These are phyloP conservation scores for Cirrhinus mrigala DNA, from an alignment of 2,797 vertebrate species.

Conservation along the genomic window DNA sequence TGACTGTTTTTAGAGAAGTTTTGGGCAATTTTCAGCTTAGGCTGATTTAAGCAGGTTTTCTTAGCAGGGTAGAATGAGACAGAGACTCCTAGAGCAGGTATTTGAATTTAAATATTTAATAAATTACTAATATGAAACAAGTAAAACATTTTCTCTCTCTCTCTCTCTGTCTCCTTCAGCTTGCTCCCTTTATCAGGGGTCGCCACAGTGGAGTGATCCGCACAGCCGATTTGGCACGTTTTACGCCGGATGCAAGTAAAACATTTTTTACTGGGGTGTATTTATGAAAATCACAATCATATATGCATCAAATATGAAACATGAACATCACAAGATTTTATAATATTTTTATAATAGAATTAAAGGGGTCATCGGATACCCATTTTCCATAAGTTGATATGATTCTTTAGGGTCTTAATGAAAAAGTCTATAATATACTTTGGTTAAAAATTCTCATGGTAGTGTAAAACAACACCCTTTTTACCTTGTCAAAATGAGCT, in stretches of 20 bases:
- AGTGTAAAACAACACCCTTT: too few relatives aligned
- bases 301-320: background rate
- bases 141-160: background rate
- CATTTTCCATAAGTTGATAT: too few relatives aligned
- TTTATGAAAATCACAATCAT: background rate
- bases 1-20: background rate
- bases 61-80: background rate
- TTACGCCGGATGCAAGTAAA: too few relatives aligned
- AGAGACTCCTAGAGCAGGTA: background rate
- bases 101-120: background rate
- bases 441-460: too few relatives aligned
- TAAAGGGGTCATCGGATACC: too few relatives aligned
- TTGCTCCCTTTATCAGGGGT: too few relatives aligned
- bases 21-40: background rate
- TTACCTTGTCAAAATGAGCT: too few relatives aligned
- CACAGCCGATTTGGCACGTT: too few relatives aligned
- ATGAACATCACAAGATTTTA: background rate
- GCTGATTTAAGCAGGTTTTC: background rate
- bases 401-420: too few relatives aligned
- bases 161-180: too few relatives aligned
- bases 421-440: too few relatives aligned
- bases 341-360: background rate
- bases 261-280: background rate
- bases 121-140: background rate
- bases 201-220: too few relatives aligned